Conservation (phyloP, 64 coral and sea anemone genomes). For the Hydrozoanthus tunicans region DNA sequence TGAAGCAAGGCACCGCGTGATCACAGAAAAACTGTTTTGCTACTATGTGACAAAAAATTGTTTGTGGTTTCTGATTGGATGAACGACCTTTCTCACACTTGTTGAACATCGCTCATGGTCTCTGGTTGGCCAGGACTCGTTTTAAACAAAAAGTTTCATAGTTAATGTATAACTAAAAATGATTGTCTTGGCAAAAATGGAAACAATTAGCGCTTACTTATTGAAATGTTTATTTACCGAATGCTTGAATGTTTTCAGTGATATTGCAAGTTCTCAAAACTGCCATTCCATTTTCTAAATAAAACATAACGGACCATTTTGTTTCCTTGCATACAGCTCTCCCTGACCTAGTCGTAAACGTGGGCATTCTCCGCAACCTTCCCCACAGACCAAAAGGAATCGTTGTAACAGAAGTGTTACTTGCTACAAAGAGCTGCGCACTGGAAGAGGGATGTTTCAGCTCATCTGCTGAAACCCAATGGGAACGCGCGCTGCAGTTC, state of each 20-base stretch:
- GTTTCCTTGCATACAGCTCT: constrained; percentile 44
- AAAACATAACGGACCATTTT: not conserved
- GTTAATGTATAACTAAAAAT: no score
- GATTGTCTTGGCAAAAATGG: no score
- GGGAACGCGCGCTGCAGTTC: not conserved
- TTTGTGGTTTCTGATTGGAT: no score
- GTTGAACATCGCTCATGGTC: no score
- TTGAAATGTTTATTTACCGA: not conserved
- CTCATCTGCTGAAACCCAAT: not conserved
- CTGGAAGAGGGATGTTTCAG: constrained; percentile 86
- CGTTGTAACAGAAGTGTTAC: not conserved
- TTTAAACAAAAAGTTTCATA: no score
- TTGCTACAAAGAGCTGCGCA: constrained; percentile 55
- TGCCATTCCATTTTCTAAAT: not conserved
- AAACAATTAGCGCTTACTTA: no score
- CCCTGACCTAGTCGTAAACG: constrained; percentile 82
- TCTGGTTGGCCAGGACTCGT: no score
- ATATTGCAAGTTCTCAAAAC: not conserved
- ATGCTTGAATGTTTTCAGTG: not conserved
- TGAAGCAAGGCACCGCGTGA: no score
- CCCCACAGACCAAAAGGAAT: not conserved
- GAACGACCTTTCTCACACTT: no score
- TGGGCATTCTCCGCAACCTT: constrained; percentile 50
- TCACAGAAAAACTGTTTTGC: no score
- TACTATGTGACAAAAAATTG: no score